A percentile compares a stretch with the other conserved stretches of the same genome.
These are phyloP conservation scores for Arenaria interpres DNA, from an alignment of 2,113 vertebrate genomes.

Conservation along the genomic window DNA sequence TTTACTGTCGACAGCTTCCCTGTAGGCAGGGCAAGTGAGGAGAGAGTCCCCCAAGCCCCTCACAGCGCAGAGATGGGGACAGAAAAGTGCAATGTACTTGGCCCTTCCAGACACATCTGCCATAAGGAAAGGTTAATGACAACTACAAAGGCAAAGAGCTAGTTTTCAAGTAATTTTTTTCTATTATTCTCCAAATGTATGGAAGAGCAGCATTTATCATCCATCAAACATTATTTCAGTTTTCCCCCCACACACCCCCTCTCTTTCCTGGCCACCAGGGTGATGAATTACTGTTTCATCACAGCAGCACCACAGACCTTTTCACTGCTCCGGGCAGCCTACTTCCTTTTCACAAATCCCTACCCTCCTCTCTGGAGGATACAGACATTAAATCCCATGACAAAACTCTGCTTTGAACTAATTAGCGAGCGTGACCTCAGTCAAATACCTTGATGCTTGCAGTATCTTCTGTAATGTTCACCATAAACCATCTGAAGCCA, in stretches of 20 bases:
- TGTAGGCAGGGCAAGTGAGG: neutral
- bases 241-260: accelerated
- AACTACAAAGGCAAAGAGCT: neutral
- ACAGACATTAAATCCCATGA: neutral
- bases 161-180: neutral
- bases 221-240: neutral
- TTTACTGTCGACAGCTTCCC: neutral
- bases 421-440: neutral
- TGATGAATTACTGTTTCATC: neutral
- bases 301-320: neutral
- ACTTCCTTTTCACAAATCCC: neutral
- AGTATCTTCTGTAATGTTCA: neutral
- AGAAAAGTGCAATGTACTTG: neutral
- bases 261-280: neutral
- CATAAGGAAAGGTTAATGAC: neutral
- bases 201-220: neutral
- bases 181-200: neutral
- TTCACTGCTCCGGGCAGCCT: neutral
- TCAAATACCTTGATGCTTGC: neutral
- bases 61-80: neutral
- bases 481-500: neutral
- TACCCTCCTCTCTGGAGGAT: neutral
- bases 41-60: neutral
- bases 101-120: neutral
- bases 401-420: neutral